Conservation (phyloP, 1,140 invertebrate species). For the Sminthurinus signatus region DNA sequence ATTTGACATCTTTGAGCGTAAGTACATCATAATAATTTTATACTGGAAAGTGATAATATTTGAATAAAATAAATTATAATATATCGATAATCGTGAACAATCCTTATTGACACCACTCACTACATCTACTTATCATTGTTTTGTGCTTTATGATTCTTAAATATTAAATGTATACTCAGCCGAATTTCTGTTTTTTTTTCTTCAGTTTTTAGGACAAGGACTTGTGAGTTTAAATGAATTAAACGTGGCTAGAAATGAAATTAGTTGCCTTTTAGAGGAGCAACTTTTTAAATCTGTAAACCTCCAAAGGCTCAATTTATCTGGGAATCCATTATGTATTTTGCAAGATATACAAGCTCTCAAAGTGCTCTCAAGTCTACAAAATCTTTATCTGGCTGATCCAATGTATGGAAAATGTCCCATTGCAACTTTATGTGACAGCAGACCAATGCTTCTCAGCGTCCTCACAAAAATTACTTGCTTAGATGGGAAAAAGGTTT, state of each 20-base stretch:
- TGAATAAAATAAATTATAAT: too few relatives aligned
- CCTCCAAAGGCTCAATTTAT: slow-evolving; percentile 20
- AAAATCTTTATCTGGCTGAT: slow-evolving; percentile 18
- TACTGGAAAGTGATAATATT: too few relatives aligned
- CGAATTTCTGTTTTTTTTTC: too few relatives aligned
- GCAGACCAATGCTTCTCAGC: slow-evolving; percentile 24
- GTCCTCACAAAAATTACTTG: slow-evolving; percentile 12
- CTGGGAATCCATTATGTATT: slow-evolving; percentile 32
- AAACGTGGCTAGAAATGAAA: slow-evolving; percentile 27
- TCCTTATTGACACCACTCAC: too few relatives aligned
- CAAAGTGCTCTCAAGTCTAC: slow-evolving; percentile 14
- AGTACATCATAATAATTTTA: too few relatives aligned
- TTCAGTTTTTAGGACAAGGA: slow-evolving; percentile 30
- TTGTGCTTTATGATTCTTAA: too few relatives aligned
- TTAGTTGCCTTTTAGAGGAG: slow-evolving; percentile 14
- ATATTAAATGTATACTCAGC: too few relatives aligned
- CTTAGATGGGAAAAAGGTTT: slow-evolving; percentile 23
- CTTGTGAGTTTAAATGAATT: slow-evolving; percentile 20
- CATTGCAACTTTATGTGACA: slow-evolving; percentile 25
- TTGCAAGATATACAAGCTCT: slow-evolving; percentile 26
- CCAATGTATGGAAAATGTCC: slow-evolving; percentile 36
- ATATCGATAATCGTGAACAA: too few relatives aligned
- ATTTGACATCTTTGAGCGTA: slow-evolving; percentile 26
- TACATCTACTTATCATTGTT: too few relatives aligned
- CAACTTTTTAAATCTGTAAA: slow-evolving; percentile 21